A percentile compares a stretch with the other conserved stretches of the same genome.
Conservation (phyloP, 2,113 vertebrate species). For the Casuarius casuarius region DNA sequence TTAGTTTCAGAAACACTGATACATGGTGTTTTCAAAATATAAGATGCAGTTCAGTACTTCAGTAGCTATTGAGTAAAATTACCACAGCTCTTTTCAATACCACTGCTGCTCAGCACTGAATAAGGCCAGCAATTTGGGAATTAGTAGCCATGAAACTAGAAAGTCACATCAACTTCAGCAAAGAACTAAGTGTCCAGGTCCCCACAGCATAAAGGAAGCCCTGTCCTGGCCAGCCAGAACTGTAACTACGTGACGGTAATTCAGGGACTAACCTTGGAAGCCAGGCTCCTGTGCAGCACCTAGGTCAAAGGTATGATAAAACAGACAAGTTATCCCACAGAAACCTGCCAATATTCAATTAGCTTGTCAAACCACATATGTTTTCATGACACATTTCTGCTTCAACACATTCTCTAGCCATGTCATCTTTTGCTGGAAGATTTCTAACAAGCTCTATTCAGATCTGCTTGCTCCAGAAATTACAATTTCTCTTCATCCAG, state of each 20-base stretch:
- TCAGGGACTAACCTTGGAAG: background rate
- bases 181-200: background rate
- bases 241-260: background rate
- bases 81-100: fast-evolving
- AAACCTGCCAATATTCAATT: background rate
- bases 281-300: background rate
- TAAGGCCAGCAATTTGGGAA: background rate
- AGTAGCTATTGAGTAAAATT: background rate
- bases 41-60: background rate
- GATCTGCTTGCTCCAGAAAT: background rate
- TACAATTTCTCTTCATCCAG: background rate
- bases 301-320: background rate
- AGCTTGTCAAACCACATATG: background rate
- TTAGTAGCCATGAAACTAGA: background rate
- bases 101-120: background rate
- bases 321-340: background rate
- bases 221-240: background rate
- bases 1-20: background rate
- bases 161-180: background rate
- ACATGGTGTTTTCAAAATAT: background rate
- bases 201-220: background rate
- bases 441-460: background rate
- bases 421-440: background rate
- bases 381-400: background rate
- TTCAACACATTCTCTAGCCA: background rate